Evolutionary conservation across 2,113 vertebrate genomes (phyloP).

Genomic region (Phasianus colchicus): DNA sequence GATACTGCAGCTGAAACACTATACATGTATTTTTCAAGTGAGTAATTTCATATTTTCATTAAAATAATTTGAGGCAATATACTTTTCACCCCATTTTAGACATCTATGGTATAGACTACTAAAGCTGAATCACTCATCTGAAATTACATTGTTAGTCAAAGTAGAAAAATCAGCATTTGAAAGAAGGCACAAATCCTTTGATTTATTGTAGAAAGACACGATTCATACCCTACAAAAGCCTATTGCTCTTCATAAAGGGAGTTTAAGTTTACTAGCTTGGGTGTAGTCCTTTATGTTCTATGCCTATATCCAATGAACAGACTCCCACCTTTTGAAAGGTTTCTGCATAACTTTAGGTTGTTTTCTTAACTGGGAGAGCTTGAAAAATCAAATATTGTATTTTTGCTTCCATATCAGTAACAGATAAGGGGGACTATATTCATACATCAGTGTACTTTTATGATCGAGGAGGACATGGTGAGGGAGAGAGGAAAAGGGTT

Average conservation of each 20-base stretch:
- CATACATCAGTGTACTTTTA: background rate
- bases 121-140: background rate
- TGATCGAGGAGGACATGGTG: rapidly evolving
- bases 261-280: background rate
- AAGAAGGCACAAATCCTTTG: background rate
- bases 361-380: background rate
- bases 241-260: background rate
- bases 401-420: background rate
- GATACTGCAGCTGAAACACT: background rate
- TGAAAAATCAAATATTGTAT: background rate
- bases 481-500: rapidly evolving
- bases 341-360: background rate
- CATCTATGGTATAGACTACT: background rate
- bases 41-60: background rate
- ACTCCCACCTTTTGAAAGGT: background rate
- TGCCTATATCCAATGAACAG: background rate
- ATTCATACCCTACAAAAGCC: background rate
- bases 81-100: background rate
- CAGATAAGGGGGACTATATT: background rate
- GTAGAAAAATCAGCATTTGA: background rate
- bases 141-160: background rate
- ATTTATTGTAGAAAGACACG: background rate
- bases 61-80: background rate
- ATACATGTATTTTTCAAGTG: background rate
- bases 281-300: background rate